Percentiles rank a stretch among this genome's conserved stretches.
These are phyloP conservation scores for Cryptotis parvus DNA, from an alignment of 2,113 vertebrate genomes.

Conservation along the genomic window DNA sequence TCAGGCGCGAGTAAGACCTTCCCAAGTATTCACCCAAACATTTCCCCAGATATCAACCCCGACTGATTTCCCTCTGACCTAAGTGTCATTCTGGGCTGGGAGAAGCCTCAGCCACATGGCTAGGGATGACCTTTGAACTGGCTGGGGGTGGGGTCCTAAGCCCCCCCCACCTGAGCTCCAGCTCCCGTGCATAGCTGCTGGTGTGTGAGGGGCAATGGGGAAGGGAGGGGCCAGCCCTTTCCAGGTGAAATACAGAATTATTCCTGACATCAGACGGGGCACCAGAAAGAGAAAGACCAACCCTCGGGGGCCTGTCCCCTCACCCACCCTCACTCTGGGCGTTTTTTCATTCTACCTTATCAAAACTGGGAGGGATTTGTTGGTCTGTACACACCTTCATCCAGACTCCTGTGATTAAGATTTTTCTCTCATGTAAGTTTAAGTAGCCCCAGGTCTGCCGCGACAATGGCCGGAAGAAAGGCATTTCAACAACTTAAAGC, in stretches of 20 bases:
- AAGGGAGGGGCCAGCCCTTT: neutral
- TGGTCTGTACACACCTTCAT: slow-evolving; percentile 28
- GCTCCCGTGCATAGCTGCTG: neutral
- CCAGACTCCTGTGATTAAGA: slow-evolving; percentile 46
- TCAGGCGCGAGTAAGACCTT: no score
- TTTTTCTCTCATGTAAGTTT: slow-evolving; percentile 44
- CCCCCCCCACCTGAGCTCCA: neutral
- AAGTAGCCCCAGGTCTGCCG: slow-evolving; percentile 23
- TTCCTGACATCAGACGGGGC: slow-evolving; percentile 58
- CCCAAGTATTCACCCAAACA: no score
- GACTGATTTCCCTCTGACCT: no score
- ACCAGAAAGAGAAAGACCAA: slow-evolving; percentile 55
- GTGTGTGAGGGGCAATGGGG: neutral
- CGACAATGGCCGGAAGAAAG: slow-evolving; percentile 21
- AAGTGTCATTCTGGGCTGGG: no score
- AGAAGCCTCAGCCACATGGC: no score
- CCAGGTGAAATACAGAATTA: slow-evolving; percentile 12
- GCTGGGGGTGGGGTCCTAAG: no score
- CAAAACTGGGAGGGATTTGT: slow-evolving; percentile 64
- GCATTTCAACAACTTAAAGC: neutral
- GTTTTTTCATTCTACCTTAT: slow-evolving; percentile 69
- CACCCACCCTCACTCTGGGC: neutral
- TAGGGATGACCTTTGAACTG: no score
- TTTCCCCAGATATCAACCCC: no score
- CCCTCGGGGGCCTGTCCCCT: slow-evolving; percentile 25